Evolutionary conservation across 1,140 invertebrate species (phyloP).

Genomic region (Atta cephalotes): DNA sequence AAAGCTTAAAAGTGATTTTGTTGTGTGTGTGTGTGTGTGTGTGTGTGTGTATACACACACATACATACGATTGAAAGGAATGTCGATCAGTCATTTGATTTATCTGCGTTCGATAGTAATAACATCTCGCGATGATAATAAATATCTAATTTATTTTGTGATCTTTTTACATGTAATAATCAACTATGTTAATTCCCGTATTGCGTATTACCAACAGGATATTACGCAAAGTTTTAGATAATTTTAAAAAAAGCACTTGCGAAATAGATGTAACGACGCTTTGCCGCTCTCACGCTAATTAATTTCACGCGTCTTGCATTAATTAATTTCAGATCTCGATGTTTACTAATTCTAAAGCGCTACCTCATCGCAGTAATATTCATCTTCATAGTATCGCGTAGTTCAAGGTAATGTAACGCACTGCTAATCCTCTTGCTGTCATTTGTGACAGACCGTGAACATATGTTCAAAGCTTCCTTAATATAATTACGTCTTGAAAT

Average conservation of each 20-base stretch:
- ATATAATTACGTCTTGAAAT: conserved; percentile 6
- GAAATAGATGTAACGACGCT: conserved; percentile 27
- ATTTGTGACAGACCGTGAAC: neutral
- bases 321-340: conserved; percentile 55
- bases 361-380: conserved; percentile 51
- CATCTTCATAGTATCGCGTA: conserved; percentile 35
- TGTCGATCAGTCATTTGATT: neutral
- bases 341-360: conserved; percentile 56
- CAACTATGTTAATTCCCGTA: neutral
- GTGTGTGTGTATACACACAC: too few species aligned
- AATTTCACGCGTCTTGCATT: conserved; percentile 38
- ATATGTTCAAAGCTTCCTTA: conserved; percentile 4
- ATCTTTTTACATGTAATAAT: conserved; percentile 20
- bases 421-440: neutral
- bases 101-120: neutral
- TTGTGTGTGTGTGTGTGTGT: too few species aligned
- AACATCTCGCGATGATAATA: neutral
- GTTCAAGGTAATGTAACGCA: conserved; percentile 48
- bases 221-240: conserved; percentile 20
- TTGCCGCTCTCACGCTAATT: conserved; percentile 49
- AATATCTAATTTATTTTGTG: neutral
- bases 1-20: neutral
- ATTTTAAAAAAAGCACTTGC: neutral
- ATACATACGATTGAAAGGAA: neutral
- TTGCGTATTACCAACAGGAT: neutral